These are phyloP conservation scores for Cosmorhoe ocellata DNA, from an alignment of 2,888 invertebrate genomes.

Conservation along the genomic window DNA sequence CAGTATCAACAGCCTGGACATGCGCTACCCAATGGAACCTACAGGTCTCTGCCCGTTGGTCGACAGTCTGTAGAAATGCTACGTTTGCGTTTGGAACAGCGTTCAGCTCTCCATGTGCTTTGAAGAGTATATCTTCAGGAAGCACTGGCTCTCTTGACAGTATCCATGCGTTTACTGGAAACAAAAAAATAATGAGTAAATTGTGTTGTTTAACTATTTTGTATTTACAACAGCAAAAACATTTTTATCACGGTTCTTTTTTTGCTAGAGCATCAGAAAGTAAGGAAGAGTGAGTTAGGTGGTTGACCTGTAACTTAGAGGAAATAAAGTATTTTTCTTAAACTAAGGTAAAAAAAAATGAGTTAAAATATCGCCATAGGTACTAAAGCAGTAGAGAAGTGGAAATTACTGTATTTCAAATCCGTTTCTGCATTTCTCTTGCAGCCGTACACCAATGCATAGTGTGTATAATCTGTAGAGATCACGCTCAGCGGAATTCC, in stretches of 20 bases:
- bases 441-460: slow-evolving; percentile 69
- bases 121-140: slow-evolving; percentile 38
- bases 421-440: slow-evolving; percentile 45
- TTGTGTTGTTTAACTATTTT: too few relatives aligned
- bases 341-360: too few relatives aligned
- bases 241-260: too few relatives aligned
- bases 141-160: slow-evolving; percentile 54
- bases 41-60: slow-evolving; percentile 52
- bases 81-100: slow-evolving; percentile 53
- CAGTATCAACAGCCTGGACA: slow-evolving; percentile 52
- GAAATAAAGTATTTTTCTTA: too few relatives aligned
- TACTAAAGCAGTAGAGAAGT: too few relatives aligned
- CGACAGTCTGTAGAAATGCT: slow-evolving; percentile 54
- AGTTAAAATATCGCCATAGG: too few relatives aligned
- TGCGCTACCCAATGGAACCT: slow-evolving; percentile 63
- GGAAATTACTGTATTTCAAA: slow-evolving; percentile 68
- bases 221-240: too few relatives aligned
- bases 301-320: too few relatives aligned
- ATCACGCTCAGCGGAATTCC: slow-evolving; percentile 67
- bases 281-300: too few relatives aligned
- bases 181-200: background rate
- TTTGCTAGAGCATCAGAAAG: too few relatives aligned
- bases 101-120: slow-evolving; percentile 49
- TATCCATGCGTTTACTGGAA: slow-evolving; percentile 68
- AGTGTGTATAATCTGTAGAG: slow-evolving; percentile 65